Evolutionary conservation across 2,113 vertebrate species (phyloP), one percentile per base, ranked within the genome.

Genomic region (Eudyptes chrysolophus): DNA sequence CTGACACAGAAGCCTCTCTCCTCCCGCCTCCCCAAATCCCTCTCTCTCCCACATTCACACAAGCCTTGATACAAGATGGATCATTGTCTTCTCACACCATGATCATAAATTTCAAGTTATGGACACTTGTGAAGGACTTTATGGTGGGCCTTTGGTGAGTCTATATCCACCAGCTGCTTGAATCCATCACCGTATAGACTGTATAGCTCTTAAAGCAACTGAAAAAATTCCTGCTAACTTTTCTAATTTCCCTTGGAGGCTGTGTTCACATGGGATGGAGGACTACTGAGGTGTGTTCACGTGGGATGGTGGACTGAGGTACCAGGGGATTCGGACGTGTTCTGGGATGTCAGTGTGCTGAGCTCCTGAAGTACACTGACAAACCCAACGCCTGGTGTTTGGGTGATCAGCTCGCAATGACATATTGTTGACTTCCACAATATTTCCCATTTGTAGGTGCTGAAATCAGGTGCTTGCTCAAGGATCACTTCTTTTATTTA

Each of bases 261-360:
- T 30, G 38, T 81, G 21, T 51, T 84, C 48, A 27, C 17, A 16
- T 46, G 60, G n/a, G 24, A 21, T 75, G 58, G 40, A 61, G 58
- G 40, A 49, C 54, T 52, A 16, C 51, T 1, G 22, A 74, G 10
- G 5, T 49, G 27, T 72, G 44, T 48, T 84, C 30, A 1, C 2
- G 3, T 69, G 26, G 40, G 30, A 20, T 38, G 30, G 24, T 25
- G 64, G 44, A 49, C 36, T 75, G 84, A 87, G 30, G 40, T 44
- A 61, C 8, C 49, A 46, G 29, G 36, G 32, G 14, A 12, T 65
- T 57, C 7, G 1, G 15, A 17, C 0, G 1, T 24, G 22, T 62
- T 77, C 74, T 65, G 62, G 34, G 70, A n/a, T 3, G 1, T 27
- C 54, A 11, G 4, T 4, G 17, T 40, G 40, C 54, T 72, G 44